These are phyloP conservation scores for Bradysia coprophila DNA, from an alignment of 1,140 invertebrate species.

Conservation along the genomic window DNA sequence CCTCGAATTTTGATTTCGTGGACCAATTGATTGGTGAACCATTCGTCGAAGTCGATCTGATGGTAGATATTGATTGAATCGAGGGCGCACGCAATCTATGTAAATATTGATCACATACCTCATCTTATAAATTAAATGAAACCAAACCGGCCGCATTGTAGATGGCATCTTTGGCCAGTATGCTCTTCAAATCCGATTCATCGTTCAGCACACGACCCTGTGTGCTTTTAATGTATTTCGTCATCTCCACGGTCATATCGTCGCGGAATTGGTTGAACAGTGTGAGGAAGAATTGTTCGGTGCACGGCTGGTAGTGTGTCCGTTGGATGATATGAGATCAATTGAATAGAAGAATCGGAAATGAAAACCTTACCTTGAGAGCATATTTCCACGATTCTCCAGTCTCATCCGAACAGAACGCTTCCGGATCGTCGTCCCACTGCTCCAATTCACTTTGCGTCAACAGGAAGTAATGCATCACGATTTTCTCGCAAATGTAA, in stretches of 20 bases:
- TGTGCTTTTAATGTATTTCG: slow-evolving; percentile 45
- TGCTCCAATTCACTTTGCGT: slow-evolving; percentile 62
- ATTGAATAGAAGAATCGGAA: slow-evolving; percentile 3
- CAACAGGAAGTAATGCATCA: slow-evolving; percentile 76
- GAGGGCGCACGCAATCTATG: too few relatives aligned
- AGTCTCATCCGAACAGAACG: slow-evolving; percentile 68
- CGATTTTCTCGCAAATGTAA: slow-evolving; percentile 66
- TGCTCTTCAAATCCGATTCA: slow-evolving; percentile 45
- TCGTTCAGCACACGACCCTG: slow-evolving; percentile 39
- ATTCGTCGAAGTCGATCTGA: slow-evolving; percentile 77
- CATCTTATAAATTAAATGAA: slow-evolving; percentile 83
- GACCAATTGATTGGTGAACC: slow-evolving; percentile 70
- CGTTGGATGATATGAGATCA: slow-evolving; percentile 4
- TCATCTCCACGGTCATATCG: slow-evolving; percentile 48
- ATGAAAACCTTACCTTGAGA: slow-evolving; percentile 42
- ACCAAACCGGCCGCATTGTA: slow-evolving; percentile 82
- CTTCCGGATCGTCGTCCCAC: slow-evolving; percentile 85
- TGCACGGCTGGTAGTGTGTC: slow-evolving; percentile 61
- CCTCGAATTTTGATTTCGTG: slow-evolving; percentile 64
- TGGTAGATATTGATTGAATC: too few relatives aligned
- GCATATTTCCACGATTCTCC: slow-evolving; percentile 87
- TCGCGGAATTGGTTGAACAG: slow-evolving; percentile 64
- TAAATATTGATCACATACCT: too few relatives aligned
- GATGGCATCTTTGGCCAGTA: slow-evolving; percentile 83
- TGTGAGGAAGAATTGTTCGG: slow-evolving; percentile 66